Base-by-base conservation (phyloP, 2,797 vertebrate genomes). In the Pseudochromis fuscus region DNA sequence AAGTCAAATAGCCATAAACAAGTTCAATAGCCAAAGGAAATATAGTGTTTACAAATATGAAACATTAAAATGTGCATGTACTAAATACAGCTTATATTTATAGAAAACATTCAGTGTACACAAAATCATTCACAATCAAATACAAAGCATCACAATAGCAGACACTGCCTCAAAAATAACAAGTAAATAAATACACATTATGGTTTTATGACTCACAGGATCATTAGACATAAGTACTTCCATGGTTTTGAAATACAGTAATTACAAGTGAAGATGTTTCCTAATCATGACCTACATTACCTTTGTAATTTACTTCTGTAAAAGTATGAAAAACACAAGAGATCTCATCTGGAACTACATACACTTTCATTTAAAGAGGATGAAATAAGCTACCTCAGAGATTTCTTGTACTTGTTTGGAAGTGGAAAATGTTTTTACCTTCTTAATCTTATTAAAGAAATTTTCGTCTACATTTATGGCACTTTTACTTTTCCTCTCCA, bases 211-310 rank as follows among this genome's bases (percentile, higher is more conserved):
- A 38, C 28, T 44, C 16, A 50, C 2, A 7, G 9, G 25, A 21
- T 60, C 30, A 64, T 62, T 12, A 28, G 21, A 60, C 33, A 31
- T 35, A 11, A 49, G 15, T 33, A 13, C 12, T 10, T 72, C 37
- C 8, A 2, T 33, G 4, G 30, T 72, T 57, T 59, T 72, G 15
- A 59, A 80, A 50, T 18, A 1, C 27, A 24, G 37, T 25, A 30
- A 48, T 46, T 35, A 46, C 50, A 67, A 81, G 16, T 2, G 24
- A 21, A 7, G 16, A 33, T 12, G 9, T 16, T 42, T n/a, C 15
- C n/a, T 42, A 42, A 19, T 19, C 1, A 9, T 8, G 40, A 40
- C 4, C 6, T 13, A 40, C 5, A 1, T 40, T 35, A 13, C 4
- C 13, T 40, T 40, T 5, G 15, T 13, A 13, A 13, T 40, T 16